Base-by-base conservation (phyloP, 2,113 vertebrate species). In the Heterotilapia buettikoferi region DNA sequence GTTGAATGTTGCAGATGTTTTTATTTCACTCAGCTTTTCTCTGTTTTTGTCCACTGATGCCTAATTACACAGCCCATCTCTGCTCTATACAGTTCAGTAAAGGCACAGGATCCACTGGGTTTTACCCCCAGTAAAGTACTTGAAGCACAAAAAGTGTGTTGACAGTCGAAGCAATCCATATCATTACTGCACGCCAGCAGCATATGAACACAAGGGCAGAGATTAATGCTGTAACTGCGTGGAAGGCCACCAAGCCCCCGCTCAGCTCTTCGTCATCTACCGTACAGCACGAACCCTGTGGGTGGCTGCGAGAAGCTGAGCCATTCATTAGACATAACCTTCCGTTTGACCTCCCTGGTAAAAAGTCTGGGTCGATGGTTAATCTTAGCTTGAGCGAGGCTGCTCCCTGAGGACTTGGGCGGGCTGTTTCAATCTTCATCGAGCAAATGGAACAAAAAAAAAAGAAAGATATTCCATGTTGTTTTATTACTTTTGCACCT, bases 271-370 rank as follows among this genome's bases (percentile, higher is more conserved):
- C 31, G 21, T 84, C 56, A 53, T 80, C 31, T 6, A 10, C 7
- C 19, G 80, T 29, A n/a, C 83, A 80, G 38, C 47, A 3, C 5
- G 59, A 88, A 52, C 54, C 76, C 78, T 2, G 86, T 78, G 84
- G 90, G 71, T 9, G 26, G 43, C 80, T 4, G 50, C 36, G 21
- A 83, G 87, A 78, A 83, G 21, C 78, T 3, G 43, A 82, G 50
- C 11, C 59, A 91, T 88, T 94, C 92, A 93, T 92, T 89, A 91
- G 78, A 81, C 24, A 12, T 7, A n/a, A 92, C 94, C 90, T 91
- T 88, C 80, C 52, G 83, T 88, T 92, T 90, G 93, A 94, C 92
- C 90, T 85, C 38, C 13, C 53, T 40, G 45, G 45, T 84, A 50
- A 89, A 88, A 88, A 82, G 82, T 79, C 63, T 76, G 82, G 59